Evolutionary conservation across 2,888 invertebrate genomes (phyloP), one percentile per base, ranked within the genome.

Genomic region (Pristionchus fissidentatus): DNA sequence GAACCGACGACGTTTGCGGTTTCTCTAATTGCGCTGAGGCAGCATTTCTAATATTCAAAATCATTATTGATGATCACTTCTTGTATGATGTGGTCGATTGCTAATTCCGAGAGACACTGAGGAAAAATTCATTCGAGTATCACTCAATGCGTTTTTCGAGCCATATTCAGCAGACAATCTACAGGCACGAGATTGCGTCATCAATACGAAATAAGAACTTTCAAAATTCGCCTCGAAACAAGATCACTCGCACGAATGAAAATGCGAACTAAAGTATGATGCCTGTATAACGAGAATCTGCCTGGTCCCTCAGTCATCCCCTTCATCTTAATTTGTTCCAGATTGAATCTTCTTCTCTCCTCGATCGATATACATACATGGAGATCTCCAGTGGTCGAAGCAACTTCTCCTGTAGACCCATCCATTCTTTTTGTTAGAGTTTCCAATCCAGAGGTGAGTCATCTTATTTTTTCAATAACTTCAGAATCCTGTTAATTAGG

Each of bases 361-460:
- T 29, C 13, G 81, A 46, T 38, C n/a, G 22, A 22, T 49, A 83
- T 32, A n/a, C n/a, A n/a, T n/a, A 55, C 85, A 10, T 91, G 89
- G 89, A 88, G 87, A 1, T 90, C 90, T 0, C 88, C 91, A 22
- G 85, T 91, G 10, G 85, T 87, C 26, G 84, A 87, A 60, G 90
- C 91, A 1, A 87, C 89, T 15, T 91, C 91, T 32, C 84, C 89
- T 22, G 92, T 90, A 77, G 91, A 91, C 83, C 90, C 90, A 26
- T 90, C 88, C 75, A 87, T 91, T 29, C 85, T 91, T 8, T 90
- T 90, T 73, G 90, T 91, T 10, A 87, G 91, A 46, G 89, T 89
- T 38, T 73, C 73, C 70, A 87, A 87, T 84, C 87, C 87, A 19
- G 77, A 84, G 46, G 85, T 86, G 22, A 73, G 60, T 32, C 46